Evolutionary conservation across 2,888 invertebrate species (phyloP).

Genomic region (Maniola hyperantus): DNA sequence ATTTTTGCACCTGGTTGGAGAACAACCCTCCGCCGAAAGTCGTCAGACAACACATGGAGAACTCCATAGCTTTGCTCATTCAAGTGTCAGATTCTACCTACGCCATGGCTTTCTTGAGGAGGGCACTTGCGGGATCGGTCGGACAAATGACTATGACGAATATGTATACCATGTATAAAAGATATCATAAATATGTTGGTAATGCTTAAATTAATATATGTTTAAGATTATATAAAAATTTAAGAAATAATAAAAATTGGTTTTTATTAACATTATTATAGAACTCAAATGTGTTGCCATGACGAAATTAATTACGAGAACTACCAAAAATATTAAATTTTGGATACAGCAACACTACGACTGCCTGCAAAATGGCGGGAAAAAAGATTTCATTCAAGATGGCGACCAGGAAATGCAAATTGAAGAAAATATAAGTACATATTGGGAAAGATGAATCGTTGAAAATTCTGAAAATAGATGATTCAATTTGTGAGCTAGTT

Average conservation of each 20-base stretch:
- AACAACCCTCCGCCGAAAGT: constrained; percentile 57
- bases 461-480: constrained; percentile 54
- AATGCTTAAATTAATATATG: constrained; percentile 52
- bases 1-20: constrained; percentile 65
- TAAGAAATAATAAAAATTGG: no score
- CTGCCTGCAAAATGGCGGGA: constrained; percentile 35
- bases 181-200: constrained; percentile 77
- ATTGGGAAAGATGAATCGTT: constrained; percentile 27
- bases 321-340: constrained; percentile 57
- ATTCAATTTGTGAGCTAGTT: constrained; percentile 62
- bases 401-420: constrained; percentile 26
- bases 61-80: constrained; percentile 64
- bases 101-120: constrained; percentile 67
- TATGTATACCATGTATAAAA: constrained; percentile 70
- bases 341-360: constrained; percentile 71
- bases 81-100: constrained; percentile 65
- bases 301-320: constrained; percentile 60
- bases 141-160: constrained; percentile 72
- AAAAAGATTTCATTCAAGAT: constrained; percentile 45
- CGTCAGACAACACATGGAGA: constrained; percentile 70
- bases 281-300: constrained; percentile 68
- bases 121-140: constrained; percentile 61
- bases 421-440: neutral
- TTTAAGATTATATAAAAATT: neutral
- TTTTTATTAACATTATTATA: no score